These are phyloP conservation scores for Sycobia sp. DNA, from an alignment of 1,140 invertebrate species.

Conservation along the genomic window DNA sequence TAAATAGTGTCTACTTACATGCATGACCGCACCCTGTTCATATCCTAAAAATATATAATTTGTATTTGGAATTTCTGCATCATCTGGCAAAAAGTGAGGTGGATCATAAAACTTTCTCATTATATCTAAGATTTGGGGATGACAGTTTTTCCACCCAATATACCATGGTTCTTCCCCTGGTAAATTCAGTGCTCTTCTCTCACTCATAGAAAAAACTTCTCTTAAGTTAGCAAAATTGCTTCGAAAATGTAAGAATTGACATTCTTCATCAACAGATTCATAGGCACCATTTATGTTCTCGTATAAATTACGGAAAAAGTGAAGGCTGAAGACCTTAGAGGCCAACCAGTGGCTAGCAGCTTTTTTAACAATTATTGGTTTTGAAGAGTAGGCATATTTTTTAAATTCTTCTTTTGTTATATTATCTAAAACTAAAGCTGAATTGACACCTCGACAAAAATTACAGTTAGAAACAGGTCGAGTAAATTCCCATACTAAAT, in stretches of 20 bases:
- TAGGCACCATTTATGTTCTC: constrained; percentile 68
- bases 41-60: constrained; percentile 95
- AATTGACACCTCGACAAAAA: constrained; percentile 70
- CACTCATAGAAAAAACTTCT: constrained; percentile 80
- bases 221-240: constrained; percentile 78
- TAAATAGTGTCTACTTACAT: constrained; percentile 69
- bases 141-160: constrained; percentile 91
- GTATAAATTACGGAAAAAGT: constrained; percentile 81
- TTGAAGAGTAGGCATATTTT: constrained; percentile 76
- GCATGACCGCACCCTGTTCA: constrained; percentile 89
- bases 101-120: constrained; percentile 79
- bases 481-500: constrained; percentile 83
- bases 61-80: constrained; percentile 85
- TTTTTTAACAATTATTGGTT: constrained; percentile 80
- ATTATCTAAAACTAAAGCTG: constrained; percentile 71
- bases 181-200: constrained; percentile 67
- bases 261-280: constrained; percentile 74
- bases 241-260: constrained; percentile 90
- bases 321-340: constrained; percentile 70
- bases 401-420: constrained; percentile 71
- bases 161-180: constrained; percentile 80
- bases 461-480: constrained; percentile 81
- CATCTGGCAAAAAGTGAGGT: constrained; percentile 86
- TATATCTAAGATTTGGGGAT: constrained; percentile 74
- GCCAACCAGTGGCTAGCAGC: constrained; percentile 81